Base-by-base conservation (phyloP, 2,888 invertebrate species). In the Trachelus troglodyta region DNA sequence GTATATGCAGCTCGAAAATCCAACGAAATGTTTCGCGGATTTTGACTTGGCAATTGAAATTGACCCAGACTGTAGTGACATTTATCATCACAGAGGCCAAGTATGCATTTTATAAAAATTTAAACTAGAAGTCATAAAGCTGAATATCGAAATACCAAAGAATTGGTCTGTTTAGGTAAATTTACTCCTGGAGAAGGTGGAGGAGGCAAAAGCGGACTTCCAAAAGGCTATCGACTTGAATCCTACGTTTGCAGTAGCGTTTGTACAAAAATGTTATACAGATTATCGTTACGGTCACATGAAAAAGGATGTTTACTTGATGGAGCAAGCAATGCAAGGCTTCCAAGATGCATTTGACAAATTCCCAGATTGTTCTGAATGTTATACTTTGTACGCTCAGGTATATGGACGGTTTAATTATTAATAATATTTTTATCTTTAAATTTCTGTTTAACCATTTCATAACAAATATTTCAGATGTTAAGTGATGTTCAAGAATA, bases 1-100 rank as follows among this genome's bases (percentile, higher is more conserved):
- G 80, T 94, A 95, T 84, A 96, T 98, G 91, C 97, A 98, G 89
- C 92, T 95, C 76, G 96, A 96, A 85, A 94, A 95, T 81, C 93
- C 95, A 68, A 95, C 95, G 69, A 94, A 94, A 81, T 96, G 97
- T 83, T 92, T 97, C 84, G 94, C 94, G 77, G 97, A 97, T 91
- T 98, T 98, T 92, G 94, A 94, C 30, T 92, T 91, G 83, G 98
- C 98, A 56, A 94, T 95, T 71, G 92, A 94, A 86, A 90, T 97
- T 75, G 96, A 97, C 86, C 94, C 97, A 0, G 93, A 95, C 56
- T 97, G 96, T 90, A 94, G 96, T 34, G 99, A 99, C 90, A 95
- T 99, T 76, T 98, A 96, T 91, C 97, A 98, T 90, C 98, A 99
- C 89, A 93, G 98, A 81, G 98, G 98, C 76, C 94, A 94, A 92